Evolutionary conservation across 1,140 invertebrate species (phyloP).

Genomic region (Neodiprion fabricii): DNA sequence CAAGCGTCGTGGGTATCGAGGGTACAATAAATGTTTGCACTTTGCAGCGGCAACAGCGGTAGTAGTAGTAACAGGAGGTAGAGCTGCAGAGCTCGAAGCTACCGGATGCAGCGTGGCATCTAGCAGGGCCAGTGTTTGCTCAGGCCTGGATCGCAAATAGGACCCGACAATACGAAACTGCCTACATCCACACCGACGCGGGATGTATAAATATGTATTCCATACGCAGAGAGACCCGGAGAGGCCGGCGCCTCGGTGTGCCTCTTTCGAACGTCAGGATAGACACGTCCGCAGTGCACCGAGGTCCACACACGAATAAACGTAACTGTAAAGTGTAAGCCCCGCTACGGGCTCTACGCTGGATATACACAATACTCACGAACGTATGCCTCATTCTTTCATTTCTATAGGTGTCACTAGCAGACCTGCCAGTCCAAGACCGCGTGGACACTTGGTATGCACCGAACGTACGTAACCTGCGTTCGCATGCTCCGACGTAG

Average conservation of each 20-base stretch:
- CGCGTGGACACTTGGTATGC: not conserved
- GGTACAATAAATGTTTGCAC: slow-evolving; percentile 46
- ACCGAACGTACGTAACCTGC: too few relatives aligned
- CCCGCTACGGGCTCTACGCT: slow-evolving; percentile 30
- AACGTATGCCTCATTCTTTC: slow-evolving; percentile 30
- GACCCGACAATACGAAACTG: slow-evolving; percentile 17
- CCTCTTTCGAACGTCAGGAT: slow-evolving; percentile 7
- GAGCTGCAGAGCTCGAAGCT: slow-evolving; percentile 23
- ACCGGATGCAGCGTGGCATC: slow-evolving; percentile 40
- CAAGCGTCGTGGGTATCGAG: not conserved
- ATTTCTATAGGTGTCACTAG: slow-evolving; percentile 44
- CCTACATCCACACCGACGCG: too few relatives aligned
- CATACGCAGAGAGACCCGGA: too few relatives aligned
- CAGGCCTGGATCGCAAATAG: slow-evolving; percentile 45
- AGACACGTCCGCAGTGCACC: too few relatives aligned
- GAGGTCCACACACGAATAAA: slow-evolving; percentile 32
- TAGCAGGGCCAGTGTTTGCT: slow-evolving; percentile 50
- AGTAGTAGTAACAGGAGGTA: too few relatives aligned
- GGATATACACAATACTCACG: slow-evolving; percentile 28
- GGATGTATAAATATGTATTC: too few relatives aligned
- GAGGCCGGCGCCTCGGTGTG: slow-evolving; percentile 9
- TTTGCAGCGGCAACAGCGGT: slow-evolving; percentile 25
- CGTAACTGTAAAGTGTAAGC: slow-evolving; percentile 30
- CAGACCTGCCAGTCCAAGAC: slow-evolving; percentile 2
- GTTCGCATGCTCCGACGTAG: too few relatives aligned